Conservation (phyloP, 2,113 vertebrate species). For the Tyrannus savana region DNA sequence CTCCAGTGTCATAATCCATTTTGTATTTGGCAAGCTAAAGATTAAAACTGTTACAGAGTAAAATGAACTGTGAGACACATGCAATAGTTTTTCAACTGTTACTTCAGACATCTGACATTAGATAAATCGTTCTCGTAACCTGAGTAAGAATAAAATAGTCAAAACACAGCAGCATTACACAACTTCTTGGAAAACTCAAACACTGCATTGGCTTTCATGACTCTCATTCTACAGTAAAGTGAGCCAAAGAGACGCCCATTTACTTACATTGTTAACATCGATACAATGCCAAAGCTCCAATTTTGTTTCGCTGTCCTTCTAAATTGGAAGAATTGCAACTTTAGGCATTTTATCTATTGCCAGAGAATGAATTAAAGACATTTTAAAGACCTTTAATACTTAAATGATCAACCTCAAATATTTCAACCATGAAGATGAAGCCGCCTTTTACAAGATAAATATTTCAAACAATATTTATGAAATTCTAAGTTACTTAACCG, state of each 20-base stretch:
- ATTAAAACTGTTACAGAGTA: constrained; percentile 5
- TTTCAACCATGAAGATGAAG: background rate
- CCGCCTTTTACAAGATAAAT: background rate
- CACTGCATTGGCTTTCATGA: background rate
- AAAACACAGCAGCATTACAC: background rate
- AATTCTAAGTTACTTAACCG: background rate
- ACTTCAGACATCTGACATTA: constrained; percentile 7
- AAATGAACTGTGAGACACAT: constrained; percentile 17
- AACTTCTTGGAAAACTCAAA: background rate
- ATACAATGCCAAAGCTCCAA: background rate
- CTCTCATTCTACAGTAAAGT: background rate
- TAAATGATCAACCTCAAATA: background rate
- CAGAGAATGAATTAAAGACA: background rate
- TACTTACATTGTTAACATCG: background rate
- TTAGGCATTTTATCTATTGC: background rate
- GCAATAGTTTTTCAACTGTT: constrained; percentile 7
- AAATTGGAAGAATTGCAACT: background rate
- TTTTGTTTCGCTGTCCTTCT: background rate
- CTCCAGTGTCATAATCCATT: constrained; percentile 23
- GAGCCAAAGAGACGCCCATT: background rate
- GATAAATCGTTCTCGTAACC: background rate
- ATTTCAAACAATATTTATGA: background rate
- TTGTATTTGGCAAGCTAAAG: background rate
- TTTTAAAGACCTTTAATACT: background rate
- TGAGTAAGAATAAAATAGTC: background rate